Percentiles rank a stretch among this genome's conserved stretches.
Conservation (phyloP, 2,113 vertebrate genomes). For the Trinectes maculatus region DNA sequence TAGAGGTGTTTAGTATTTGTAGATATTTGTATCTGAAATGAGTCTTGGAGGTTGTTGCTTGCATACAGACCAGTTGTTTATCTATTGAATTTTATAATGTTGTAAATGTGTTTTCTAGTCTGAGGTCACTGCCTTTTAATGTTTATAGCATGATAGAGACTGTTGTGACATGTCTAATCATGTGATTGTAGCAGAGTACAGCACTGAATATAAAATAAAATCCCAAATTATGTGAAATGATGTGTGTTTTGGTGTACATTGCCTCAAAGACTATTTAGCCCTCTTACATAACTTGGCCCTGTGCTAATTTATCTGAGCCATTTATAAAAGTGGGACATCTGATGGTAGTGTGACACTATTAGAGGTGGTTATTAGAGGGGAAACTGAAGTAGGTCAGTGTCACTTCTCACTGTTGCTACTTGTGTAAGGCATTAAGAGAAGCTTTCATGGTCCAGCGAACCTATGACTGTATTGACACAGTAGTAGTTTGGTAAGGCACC, state of each 20-base stretch:
- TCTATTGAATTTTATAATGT: slow-evolving; percentile 53
- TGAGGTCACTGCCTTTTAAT: slow-evolving; percentile 34
- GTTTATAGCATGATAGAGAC: slow-evolving; percentile 23
- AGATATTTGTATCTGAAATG: not conserved
- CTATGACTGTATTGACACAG: slow-evolving; percentile 1
- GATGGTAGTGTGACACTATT: slow-evolving; percentile 10
- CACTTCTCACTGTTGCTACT: too few species aligned
- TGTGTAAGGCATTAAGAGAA: not conserved
- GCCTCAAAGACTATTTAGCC: not conserved
- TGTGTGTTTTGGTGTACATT: not conserved
- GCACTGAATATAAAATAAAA: slow-evolving; percentile 33
- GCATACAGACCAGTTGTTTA: slow-evolving; percentile 5
- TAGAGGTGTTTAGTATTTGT: slow-evolving; percentile 4
- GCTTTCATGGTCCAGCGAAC: not conserved
- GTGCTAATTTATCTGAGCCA: slow-evolving; percentile 21
- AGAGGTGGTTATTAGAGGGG: not conserved
- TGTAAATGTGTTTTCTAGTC: slow-evolving; percentile 54
- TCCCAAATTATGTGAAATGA: slow-evolving; percentile 6
- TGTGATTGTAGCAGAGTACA: slow-evolving; percentile 7
- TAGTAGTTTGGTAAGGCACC: slow-evolving; percentile 2
- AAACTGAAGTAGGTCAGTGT: not conserved
- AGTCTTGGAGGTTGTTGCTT: not conserved
- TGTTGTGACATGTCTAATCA: slow-evolving; percentile 19
- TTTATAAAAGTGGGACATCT: slow-evolving; percentile 20
- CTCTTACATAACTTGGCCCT: not conserved